Base-by-base conservation (phyloP, 2,113 vertebrate genomes). In the Chionomys nivalis region DNA sequence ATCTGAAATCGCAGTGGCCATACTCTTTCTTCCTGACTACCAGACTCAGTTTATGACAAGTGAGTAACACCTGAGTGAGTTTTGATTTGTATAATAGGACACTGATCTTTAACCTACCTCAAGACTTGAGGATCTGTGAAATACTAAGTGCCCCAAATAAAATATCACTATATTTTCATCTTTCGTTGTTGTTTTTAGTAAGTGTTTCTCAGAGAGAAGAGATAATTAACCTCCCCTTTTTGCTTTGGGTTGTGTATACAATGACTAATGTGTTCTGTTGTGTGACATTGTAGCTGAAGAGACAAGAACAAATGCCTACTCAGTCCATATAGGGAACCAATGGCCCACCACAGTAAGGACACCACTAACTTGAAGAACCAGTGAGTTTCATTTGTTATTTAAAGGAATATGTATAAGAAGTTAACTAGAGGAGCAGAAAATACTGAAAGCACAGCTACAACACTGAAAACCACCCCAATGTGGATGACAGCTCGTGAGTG, bases 51-150 rank as follows among this genome's bases (percentile, higher is more conserved):
- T 93, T 76, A 42, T 33, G 28, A 75, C 65, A 94, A 78, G 70
- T 96, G 75, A 70, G 44, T 42, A 87, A 89, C 39, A 36, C 79
- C 66, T 96, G 83, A 14, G 58, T 87, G 70, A 81, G 66, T 91
- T 97, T 90, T 85, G 87, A 26, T 96, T 96, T 96, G 78, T 97
- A 89, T 97, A 88, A 92, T 85, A 90, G 65, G 73, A 44, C 91
- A 76, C 73, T 95, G 94, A 93, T 93, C 93, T 61, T 93, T 97
- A 97, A 97, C 94, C 97, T 98, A 97, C 97, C 97, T 97, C 97
- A 96, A 86, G 96, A 91, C 65, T 94, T 97, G 97, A 98, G 97
- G 97, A 88, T 96, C 92, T 98, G 93, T 97, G 97, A 98, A 93
- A 95, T 95, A 90, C 91, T 92, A 97, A 97, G 97, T 97, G 97